Percentiles rank a stretch among this genome's conserved stretches.
These are phyloP conservation scores for Paratilapia polleni DNA, from an alignment of 2,113 vertebrate species.

Conservation along the genomic window DNA sequence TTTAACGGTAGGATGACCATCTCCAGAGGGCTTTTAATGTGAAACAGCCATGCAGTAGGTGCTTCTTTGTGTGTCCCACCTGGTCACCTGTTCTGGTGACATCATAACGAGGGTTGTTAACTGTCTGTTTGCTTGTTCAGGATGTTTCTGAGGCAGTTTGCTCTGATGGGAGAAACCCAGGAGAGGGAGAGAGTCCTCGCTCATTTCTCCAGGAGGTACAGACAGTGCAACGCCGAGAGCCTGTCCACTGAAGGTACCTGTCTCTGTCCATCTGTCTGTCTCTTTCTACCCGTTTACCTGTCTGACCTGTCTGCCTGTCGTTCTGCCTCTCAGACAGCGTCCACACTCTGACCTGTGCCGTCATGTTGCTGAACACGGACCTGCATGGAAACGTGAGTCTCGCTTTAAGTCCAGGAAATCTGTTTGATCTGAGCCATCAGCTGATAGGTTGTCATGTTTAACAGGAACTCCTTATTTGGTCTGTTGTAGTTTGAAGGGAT, in stretches of 20 bases:
- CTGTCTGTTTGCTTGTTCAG: constrained; percentile 65
- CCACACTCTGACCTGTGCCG: constrained; percentile 90
- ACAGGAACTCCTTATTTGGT: not conserved
- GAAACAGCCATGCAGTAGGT: not conserved
- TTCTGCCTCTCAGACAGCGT: constrained; percentile 80
- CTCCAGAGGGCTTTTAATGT: not conserved
- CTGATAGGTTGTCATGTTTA: not conserved
- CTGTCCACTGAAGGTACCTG: constrained; percentile 88
- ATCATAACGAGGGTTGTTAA: not conserved
- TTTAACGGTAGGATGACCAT: not conserved
- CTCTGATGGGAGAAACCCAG: constrained; percentile 95
- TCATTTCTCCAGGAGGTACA: constrained; percentile 94
- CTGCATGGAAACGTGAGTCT: constrained; percentile 92
- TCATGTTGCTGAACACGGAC: constrained; percentile 97
- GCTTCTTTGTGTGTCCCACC: not conserved
- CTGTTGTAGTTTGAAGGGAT: no score
- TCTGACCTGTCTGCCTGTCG: not conserved
- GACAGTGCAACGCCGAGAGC: constrained; percentile 86
- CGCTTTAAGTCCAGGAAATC: not conserved
- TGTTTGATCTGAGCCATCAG: not conserved
- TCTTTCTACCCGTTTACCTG: not conserved
- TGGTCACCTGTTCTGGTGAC: not conserved
- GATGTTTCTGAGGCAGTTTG: constrained; percentile 90
- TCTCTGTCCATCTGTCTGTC: not conserved
- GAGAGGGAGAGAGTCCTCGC: constrained; percentile 93